A percentile compares a stretch with the other conserved stretches of the same genome.
phyloP scores from a whole-genome alignment of 2,888 invertebrate genomes.

The Chirona hameri region DNA sequence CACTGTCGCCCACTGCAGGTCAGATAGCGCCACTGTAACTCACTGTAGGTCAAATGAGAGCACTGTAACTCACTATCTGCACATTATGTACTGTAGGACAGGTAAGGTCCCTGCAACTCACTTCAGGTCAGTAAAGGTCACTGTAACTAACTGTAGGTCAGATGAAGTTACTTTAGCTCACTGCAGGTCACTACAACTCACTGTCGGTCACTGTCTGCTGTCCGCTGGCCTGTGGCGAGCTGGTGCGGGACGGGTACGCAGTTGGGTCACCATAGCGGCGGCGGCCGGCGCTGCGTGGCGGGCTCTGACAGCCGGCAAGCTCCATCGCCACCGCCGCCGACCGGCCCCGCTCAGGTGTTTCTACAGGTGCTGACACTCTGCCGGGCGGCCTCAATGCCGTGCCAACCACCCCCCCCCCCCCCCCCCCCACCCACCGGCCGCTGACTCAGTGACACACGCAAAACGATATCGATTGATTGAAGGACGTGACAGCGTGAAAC shows the following conservation, averaged over 20 bases:
- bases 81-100: too few species aligned
- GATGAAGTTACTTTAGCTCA: too few species aligned
- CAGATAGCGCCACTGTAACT: too few species aligned
- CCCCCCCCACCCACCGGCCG: background rate
- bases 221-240: too few species aligned
- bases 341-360: background rate
- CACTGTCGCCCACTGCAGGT: too few species aligned
- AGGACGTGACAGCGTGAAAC: too few species aligned
- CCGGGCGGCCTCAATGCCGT: background rate
- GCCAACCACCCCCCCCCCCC: background rate
- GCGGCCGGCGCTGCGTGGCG: background rate
- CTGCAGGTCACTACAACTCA: too few species aligned
- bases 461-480: background rate
- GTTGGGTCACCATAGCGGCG: background rate
- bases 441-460: constrained; percentile 4
- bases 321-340: background rate
- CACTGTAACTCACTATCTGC: too few species aligned
- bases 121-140: too few species aligned
- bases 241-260: background rate
- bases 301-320: background rate
- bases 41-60: too few species aligned
- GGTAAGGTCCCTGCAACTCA: too few species aligned
- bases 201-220: background rate
- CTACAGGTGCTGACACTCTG: constrained; percentile 2
- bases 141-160: too few species aligned